Percentiles rank a stretch among this genome's conserved stretches.
Evolutionary conservation across 2,113 vertebrate species (phyloP).

Genomic region (Azemiops feae): DNA sequence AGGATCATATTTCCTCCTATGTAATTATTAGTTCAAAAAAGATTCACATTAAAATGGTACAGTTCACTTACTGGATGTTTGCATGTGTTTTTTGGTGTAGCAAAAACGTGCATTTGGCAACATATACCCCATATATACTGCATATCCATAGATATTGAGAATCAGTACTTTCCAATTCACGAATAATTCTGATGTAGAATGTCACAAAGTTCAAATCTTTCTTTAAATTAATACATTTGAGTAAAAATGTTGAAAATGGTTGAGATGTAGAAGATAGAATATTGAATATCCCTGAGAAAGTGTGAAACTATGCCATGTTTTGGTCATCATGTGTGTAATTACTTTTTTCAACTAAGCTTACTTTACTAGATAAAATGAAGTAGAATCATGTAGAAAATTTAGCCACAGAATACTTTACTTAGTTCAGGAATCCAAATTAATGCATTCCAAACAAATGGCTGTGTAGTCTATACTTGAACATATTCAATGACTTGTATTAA

Average conservation of each 20-base stretch:
- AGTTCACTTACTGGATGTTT: not conserved
- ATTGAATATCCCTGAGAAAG: not conserved
- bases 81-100: not conserved
- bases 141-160: not conserved
- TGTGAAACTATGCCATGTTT: not conserved
- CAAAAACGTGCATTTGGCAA: not conserved
- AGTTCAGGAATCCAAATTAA: not conserved
- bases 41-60: not conserved
- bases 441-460: not conserved
- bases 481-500: not conserved
- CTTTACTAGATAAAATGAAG: not conserved
- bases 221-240: not conserved
- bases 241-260: not conserved
- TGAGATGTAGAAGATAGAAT: not conserved
- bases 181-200: not conserved
- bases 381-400: not conserved
- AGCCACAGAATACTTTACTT: not conserved
- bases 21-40: not conserved
- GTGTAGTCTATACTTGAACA: not conserved
- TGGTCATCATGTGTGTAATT: not conserved
- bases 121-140: not conserved
- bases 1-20: not conserved
- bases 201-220: not conserved
- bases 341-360: not conserved
- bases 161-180: not conserved